These are phyloP conservation scores for Conomelus anceps DNA, from an alignment of 2,888 invertebrate genomes.

Conservation along the genomic window DNA sequence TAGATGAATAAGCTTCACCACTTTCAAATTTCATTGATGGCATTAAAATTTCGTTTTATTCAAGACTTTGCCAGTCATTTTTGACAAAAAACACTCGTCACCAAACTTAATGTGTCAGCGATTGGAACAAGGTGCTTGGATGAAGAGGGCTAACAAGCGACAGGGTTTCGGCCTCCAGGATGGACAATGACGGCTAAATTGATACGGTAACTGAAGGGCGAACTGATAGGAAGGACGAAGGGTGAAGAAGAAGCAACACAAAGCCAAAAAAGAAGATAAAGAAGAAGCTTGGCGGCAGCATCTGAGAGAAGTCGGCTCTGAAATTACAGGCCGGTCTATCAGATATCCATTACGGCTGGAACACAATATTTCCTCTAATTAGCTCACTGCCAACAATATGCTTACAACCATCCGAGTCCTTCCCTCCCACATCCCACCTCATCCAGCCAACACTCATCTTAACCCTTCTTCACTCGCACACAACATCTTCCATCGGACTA, in stretches of 20 bases:
- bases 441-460: neutral
- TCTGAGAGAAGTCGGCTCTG: neutral
- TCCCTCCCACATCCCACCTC: too few species aligned
- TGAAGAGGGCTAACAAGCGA: neutral
- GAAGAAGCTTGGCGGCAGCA: neutral
- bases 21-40: too few species aligned
- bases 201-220: neutral
- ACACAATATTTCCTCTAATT: constrained; percentile 13
- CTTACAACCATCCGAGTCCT: too few species aligned
- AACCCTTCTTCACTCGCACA: neutral
- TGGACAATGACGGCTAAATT: neutral
- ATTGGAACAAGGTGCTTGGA: neutral
- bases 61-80: too few species aligned
- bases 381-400: neutral
- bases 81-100: neutral
- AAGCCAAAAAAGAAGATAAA: neutral
- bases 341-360: constrained; percentile 11
- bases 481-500: too few species aligned
- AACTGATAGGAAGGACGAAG: neutral
- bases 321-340: constrained; percentile 11
- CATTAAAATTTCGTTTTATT: too few species aligned
- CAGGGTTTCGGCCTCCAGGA: neutral
- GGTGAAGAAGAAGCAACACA: neutral
- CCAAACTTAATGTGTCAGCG: neutral
- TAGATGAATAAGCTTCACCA: too few species aligned